These are phyloP conservation scores for Parazoanthus darwini DNA, from an alignment of 92 coral and sea anemone species.

Conservation along the genomic window DNA sequence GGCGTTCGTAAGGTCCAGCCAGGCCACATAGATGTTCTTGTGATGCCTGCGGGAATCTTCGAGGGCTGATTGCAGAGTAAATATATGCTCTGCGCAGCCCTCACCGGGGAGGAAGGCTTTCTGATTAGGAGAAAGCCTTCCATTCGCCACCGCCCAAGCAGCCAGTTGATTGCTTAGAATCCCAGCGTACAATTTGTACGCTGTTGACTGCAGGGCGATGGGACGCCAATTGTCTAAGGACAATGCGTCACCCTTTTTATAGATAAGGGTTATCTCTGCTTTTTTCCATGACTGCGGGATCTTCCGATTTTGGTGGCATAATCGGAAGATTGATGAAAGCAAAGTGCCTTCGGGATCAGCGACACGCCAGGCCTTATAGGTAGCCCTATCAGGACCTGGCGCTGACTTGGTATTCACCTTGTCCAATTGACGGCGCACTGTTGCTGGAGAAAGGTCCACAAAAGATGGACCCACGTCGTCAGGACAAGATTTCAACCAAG, in stretches of 20 bases:
- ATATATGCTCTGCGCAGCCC: slow-evolving; percentile 46
- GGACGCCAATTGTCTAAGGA: slow-evolving; percentile 37
- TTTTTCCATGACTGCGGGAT: slow-evolving; percentile 38
- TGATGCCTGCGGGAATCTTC: slow-evolving; percentile 25
- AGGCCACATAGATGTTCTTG: neutral
- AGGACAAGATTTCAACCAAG: neutral
- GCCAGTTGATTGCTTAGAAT: neutral
- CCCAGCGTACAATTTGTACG: slow-evolving; percentile 28
- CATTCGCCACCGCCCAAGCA: neutral
- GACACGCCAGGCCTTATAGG: neutral
- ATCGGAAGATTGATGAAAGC: slow-evolving; percentile 1
- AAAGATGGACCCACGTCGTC: neutral
- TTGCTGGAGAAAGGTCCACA: neutral
- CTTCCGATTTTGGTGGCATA: neutral
- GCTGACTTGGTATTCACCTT: neutral
- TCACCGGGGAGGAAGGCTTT: slow-evolving; percentile 39
- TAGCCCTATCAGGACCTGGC: neutral
- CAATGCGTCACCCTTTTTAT: slow-evolving; percentile 34
- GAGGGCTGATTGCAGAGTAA: slow-evolving; percentile 11
- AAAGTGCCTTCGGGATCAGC: slow-evolving; percentile 23
- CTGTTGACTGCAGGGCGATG: slow-evolving; percentile 33
- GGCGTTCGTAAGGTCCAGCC: slow-evolving; percentile 38
- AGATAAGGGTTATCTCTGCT: slow-evolving; percentile 24
- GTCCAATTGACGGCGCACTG: neutral
- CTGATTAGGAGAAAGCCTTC: neutral